Evolutionary conservation across 2,888 invertebrate genomes (phyloP).

Genomic region (Heliconius charithonia): DNA sequence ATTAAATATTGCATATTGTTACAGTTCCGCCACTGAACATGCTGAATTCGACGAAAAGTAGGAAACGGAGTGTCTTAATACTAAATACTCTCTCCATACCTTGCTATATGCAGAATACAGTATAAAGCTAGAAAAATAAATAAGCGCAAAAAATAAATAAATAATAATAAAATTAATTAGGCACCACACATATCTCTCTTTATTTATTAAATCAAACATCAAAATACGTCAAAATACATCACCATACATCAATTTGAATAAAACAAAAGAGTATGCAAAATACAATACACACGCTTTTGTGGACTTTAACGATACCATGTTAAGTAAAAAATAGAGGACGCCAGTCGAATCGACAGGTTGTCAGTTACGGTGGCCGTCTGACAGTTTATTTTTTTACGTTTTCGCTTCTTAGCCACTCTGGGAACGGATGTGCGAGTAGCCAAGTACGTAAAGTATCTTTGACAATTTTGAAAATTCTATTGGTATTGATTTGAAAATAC

Average conservation of each 20-base stretch:
- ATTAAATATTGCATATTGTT: background rate
- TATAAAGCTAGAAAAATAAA: too few relatives aligned
- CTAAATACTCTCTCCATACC: background rate
- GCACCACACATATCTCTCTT: background rate
- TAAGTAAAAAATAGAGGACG: constrained; percentile 33
- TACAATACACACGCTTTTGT: background rate
- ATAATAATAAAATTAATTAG: background rate
- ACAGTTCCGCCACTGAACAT: too few relatives aligned
- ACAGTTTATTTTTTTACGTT: constrained; percentile 52
- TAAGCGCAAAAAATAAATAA: background rate
- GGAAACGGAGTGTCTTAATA: background rate
- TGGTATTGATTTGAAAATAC: background rate
- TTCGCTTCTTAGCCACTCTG: constrained; percentile 70
- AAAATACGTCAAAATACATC: background rate
- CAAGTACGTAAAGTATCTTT: constrained; percentile 24
- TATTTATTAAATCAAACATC: background rate
- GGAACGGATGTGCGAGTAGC: constrained; percentile 74
- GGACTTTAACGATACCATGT: constrained; percentile 8
- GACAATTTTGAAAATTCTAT: constrained; percentile 14
- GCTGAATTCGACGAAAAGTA: background rate
- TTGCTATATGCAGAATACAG: background rate
- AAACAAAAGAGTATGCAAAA: background rate
- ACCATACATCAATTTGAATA: constrained; percentile 5
- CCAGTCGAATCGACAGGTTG: constrained; percentile 41
- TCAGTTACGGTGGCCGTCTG: constrained; percentile 38